Evolutionary conservation across 2,113 vertebrate genomes (phyloP), one percentile per base, ranked within the genome.

Genomic region (Pituophis catenifer): DNA sequence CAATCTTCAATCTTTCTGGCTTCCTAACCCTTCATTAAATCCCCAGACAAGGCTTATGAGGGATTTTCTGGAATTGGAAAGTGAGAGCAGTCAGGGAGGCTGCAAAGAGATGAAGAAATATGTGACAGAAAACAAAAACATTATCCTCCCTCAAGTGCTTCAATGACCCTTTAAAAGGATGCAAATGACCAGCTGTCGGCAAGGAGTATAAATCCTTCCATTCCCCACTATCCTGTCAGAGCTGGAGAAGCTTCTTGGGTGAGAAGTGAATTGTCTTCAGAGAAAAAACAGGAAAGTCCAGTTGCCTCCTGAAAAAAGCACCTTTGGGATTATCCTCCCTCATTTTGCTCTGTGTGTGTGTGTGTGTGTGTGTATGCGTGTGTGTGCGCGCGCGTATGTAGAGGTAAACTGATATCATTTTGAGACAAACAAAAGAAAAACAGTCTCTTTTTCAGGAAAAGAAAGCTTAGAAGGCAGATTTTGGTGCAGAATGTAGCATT

Each of bases 341-440:
- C 33, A 44, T 44, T 38, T 81, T 44, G 70, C 65, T 75, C 13
- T 75, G 0, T 65, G 1, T 65, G 26, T 12, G 1, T 62, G n/a
- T n/a, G n/a, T n/a, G n/a, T 0, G 1, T 4, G 19, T 7, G 2
- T 8, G 21, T 59, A 8, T 10, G 23, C 6, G 8, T 26, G 26
- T 29, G 62, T 12, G 26, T 10, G 57, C 3, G 24, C 3, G 11
- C 1, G 3, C 3, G 0, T 23, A 59, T 2, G 1, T 2, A 59
- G 7, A 59, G 23, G 58, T n/a, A 70, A 70, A 75, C 65, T 75
- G 65, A 33, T 12, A 70, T n/a, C 65, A 33, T 75, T 70, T 33
- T 75, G 65, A 15, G 13, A n/a, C 65, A 75, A 75, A 33, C 65
- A 75, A 1, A 75, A 75, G 13, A 70, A 70, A 15, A n/a, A 33